Conservation (phyloP, 2,888 invertebrate genomes). For the Rhagium mordax region DNA sequence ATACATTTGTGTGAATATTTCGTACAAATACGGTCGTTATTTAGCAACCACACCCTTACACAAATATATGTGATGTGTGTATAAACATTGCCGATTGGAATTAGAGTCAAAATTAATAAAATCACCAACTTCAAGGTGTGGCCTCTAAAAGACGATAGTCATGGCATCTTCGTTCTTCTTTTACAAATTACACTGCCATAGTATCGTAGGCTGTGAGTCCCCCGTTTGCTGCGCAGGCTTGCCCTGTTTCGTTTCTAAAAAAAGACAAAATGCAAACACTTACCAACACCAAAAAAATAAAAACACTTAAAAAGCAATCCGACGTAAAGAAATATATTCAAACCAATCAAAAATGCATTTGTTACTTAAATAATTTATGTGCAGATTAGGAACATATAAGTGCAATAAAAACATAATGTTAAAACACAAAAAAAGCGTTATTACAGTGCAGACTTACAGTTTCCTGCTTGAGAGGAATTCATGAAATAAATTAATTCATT, state of each 20-base stretch:
- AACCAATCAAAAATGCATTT: slow-evolving; percentile 31
- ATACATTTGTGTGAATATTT: slow-evolving; percentile 57
- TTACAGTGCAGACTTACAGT: slow-evolving; percentile 76
- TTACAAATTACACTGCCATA: slow-evolving; percentile 98
- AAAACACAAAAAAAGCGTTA: slow-evolving; percentile 52
- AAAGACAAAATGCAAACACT: slow-evolving; percentile 44
- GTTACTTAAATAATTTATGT: slow-evolving; percentile 12
- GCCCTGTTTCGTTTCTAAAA: slow-evolving; percentile 93
- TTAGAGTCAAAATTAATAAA: slow-evolving; percentile 12
- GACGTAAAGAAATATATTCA: slow-evolving; percentile 7
- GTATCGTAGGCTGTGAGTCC: slow-evolving; percentile 99
- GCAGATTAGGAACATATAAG: slow-evolving; percentile 55
- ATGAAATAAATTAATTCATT: slow-evolving; percentile 64
- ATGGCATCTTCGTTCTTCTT: slow-evolving; percentile 45
- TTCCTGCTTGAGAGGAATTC: slow-evolving; percentile 79
- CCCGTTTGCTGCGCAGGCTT: slow-evolving; percentile 84
- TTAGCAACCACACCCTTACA: slow-evolving; percentile 42
- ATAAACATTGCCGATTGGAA: slow-evolving; percentile 8
- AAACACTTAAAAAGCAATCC: slow-evolving; percentile 19
- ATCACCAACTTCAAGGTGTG: slow-evolving; percentile 23
- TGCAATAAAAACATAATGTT: slow-evolving; percentile 51
- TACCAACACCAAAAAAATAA: slow-evolving; percentile 33
- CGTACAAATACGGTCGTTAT: slow-evolving; percentile 50
- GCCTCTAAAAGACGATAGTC: slow-evolving; percentile 22
- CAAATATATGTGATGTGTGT: slow-evolving; percentile 1